Evolutionary conservation across 2,888 invertebrate genomes (phyloP).

Genomic region (Cantharis lateralis): DNA sequence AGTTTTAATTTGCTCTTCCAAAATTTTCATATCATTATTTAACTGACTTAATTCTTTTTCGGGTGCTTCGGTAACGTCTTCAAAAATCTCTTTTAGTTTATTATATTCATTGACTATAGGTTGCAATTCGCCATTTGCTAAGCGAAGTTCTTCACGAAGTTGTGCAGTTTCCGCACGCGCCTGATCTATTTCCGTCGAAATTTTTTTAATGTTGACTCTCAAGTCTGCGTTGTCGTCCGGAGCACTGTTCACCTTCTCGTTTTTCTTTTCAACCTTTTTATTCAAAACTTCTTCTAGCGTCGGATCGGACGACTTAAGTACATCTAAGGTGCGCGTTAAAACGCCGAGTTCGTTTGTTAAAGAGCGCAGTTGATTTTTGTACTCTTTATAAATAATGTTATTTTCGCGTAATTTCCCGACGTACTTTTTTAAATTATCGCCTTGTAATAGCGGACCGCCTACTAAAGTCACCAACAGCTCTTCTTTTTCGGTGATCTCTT

Average conservation of each 20-base stretch:
- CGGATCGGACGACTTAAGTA: slow-evolving; percentile 57
- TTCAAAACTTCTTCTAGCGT: slow-evolving; percentile 27
- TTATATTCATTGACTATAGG: slow-evolving; percentile 14
- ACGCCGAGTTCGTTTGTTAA: slow-evolving; percentile 68
- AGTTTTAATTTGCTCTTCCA: slow-evolving; percentile 59
- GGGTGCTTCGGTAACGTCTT: slow-evolving; percentile 32
- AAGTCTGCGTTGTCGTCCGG: slow-evolving; percentile 61
- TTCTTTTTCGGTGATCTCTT: slow-evolving; percentile 64
- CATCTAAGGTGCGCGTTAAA: slow-evolving; percentile 74
- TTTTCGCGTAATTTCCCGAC: slow-evolving; percentile 80
- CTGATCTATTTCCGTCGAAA: slow-evolving; percentile 34
- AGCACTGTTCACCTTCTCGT: slow-evolving; percentile 59
- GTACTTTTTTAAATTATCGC: slow-evolving; percentile 85
- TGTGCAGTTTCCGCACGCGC: slow-evolving; percentile 31
- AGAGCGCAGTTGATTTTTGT: slow-evolving; percentile 73
- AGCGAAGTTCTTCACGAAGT: slow-evolving; percentile 32
- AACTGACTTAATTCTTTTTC: slow-evolving; percentile 60
- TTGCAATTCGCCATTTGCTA: slow-evolving; percentile 14
- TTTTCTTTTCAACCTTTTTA: slow-evolving; percentile 35
- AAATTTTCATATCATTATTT: slow-evolving; percentile 60
- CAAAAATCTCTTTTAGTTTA: slow-evolving; percentile 32
- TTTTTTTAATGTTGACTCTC: slow-evolving; percentile 34
- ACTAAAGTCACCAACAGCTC: slow-evolving; percentile 40
- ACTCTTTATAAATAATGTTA: slow-evolving; percentile 81
- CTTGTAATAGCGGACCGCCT: slow-evolving; percentile 73